phyloP scores from a whole-genome alignment of 2,113 vertebrate genomes.

The Progne subis region DNA sequence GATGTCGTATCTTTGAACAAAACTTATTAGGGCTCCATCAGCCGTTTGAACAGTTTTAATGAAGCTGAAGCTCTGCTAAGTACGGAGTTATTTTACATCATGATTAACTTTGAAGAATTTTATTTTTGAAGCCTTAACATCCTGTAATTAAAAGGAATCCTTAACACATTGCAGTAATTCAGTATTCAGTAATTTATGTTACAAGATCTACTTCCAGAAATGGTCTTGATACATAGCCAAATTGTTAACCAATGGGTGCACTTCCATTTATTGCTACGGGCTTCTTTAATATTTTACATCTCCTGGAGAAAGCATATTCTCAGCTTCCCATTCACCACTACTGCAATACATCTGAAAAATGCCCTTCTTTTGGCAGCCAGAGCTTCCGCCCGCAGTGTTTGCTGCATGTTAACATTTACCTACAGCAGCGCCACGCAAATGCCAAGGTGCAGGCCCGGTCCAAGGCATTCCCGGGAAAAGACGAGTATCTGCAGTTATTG shows the following conservation, averaged over 20 bases:
- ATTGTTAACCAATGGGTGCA: neutral
- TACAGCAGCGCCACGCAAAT: neutral
- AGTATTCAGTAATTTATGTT: conserved; percentile 36
- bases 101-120: conserved; percentile 54
- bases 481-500: neutral
- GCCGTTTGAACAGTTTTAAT: conserved; percentile 70
- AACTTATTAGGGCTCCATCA: conserved; percentile 66
- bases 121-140: conserved; percentile 62
- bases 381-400: neutral
- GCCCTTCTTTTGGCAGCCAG: conserved; percentile 1
- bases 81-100: conserved; percentile 54
- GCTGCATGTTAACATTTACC: conserved; percentile 7
- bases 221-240: conserved; percentile 18
- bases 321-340: neutral
- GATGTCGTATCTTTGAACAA: conserved; percentile 71
- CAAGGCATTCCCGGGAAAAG: neutral
- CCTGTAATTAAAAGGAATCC: conserved; percentile 66
- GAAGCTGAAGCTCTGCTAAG: conserved; percentile 66
- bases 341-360: neutral
- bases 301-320: neutral
- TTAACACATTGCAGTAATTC: conserved; percentile 53
- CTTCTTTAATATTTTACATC: conserved; percentile 22
- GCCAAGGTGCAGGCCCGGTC: neutral
- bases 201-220: conserved; percentile 42
- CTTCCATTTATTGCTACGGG: neutral